A percentile compares a stretch with the other conserved stretches of the same genome.
phyloP scores from a whole-genome alignment of 2,113 vertebrate genomes.

The Macroglossus sobrinus region DNA sequence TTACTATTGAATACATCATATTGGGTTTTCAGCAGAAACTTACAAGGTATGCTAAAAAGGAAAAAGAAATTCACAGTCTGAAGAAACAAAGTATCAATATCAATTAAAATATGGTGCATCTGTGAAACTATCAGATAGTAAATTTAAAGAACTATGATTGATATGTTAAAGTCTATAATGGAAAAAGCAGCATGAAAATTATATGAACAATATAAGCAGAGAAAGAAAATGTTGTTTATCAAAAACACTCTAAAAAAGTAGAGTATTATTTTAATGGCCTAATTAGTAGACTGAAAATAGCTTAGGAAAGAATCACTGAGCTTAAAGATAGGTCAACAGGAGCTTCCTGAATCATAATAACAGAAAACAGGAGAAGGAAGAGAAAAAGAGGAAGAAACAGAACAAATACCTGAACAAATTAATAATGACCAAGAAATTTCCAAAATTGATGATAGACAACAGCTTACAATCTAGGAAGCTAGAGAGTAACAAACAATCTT shows the following conservation, averaged over 20 bases:
- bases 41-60: neutral
- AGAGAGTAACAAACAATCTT: neutral
- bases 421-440: neutral
- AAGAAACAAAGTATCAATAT: neutral
- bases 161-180: neutral
- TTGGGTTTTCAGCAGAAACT: neutral
- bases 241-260: neutral
- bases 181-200: neutral
- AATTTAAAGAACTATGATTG: neutral
- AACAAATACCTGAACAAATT: neutral
- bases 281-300: neutral
- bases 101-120: neutral
- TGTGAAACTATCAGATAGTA: neutral
- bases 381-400: neutral
- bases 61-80: neutral
- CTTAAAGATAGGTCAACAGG: neutral
- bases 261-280: neutral
- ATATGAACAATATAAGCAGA: neutral
- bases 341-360: neutral
- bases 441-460: neutral
- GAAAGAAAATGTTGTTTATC: neutral
- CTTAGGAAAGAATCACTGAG: neutral
- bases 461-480: neutral
- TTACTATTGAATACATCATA: neutral
- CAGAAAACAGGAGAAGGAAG: neutral